Conservation (phyloP, 2,113 vertebrate species). For the Verasper variegatus region DNA sequence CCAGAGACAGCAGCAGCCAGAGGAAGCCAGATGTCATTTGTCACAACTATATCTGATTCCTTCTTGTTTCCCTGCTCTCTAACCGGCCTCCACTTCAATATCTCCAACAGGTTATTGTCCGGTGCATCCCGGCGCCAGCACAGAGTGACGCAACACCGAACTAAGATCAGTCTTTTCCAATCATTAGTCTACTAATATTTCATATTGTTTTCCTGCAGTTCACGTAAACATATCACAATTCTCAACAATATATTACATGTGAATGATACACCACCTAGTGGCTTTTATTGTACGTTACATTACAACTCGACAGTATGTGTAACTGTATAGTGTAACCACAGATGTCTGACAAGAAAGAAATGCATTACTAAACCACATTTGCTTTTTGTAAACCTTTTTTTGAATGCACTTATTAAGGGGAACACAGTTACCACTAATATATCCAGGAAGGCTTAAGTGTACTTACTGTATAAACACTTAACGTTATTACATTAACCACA, state of each 20-base stretch:
- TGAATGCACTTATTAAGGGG: background rate
- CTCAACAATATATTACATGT: background rate
- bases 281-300: background rate
- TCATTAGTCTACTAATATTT: background rate
- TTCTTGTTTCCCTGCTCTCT: background rate
- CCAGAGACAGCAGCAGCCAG: background rate
- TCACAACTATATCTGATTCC: background rate
- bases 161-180: slow-evolving; percentile 11
- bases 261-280: background rate
- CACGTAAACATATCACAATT: background rate
- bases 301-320: background rate
- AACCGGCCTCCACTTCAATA: background rate
- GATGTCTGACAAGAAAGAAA: background rate
- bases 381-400: background rate
- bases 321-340: background rate
- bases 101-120: slow-evolving; percentile 65
- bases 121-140: slow-evolving; percentile 23
- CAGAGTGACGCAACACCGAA: slow-evolving; percentile 8
- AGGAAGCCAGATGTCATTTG: background rate
- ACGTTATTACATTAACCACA: background rate
- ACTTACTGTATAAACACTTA: background rate
- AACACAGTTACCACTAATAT: background rate
- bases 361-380: background rate
- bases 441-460: background rate
- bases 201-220: background rate